phyloP scores from a whole-genome alignment of 1,140 invertebrate genomes.

The Varroa destructor region DNA sequence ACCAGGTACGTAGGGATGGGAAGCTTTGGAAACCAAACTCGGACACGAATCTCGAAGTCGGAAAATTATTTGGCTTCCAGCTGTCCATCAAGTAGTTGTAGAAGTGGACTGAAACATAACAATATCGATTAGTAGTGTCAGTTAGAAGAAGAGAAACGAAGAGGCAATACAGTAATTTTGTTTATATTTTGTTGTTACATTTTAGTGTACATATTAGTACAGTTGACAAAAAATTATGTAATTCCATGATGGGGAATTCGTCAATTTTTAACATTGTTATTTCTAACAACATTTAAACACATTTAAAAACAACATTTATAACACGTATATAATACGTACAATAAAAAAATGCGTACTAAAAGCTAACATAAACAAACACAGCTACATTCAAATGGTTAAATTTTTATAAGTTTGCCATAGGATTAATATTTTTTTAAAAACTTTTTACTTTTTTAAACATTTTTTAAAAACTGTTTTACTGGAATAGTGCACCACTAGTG shows the following conservation, averaged over 20 bases:
- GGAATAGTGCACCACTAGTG: no score
- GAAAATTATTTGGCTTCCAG: constrained; percentile 64
- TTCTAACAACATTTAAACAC: no score
- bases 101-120: constrained; percentile 58
- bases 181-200: background rate
- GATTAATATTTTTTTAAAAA: no score
- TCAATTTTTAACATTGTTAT: background rate
- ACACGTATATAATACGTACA: background rate
- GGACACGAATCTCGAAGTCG: constrained; percentile 68
- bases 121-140: background rate
- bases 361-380: no score
- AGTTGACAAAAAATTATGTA: no score
- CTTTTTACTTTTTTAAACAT: no score
- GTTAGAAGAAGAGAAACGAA: background rate
- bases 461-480: no score
- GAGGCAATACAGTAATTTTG: background rate
- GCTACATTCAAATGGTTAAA: no score
- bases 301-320: background rate
- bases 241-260: background rate
- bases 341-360: no score
- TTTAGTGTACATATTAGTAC: background rate
- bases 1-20: constrained; percentile 54
- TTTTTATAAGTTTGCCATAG: no score
- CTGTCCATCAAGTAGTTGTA: constrained; percentile 72
- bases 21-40: constrained; percentile 90